Percentiles rank a stretch among this genome's conserved stretches.
Conservation (phyloP, 2,888 invertebrate genomes). For the Hydriomena furcata region DNA sequence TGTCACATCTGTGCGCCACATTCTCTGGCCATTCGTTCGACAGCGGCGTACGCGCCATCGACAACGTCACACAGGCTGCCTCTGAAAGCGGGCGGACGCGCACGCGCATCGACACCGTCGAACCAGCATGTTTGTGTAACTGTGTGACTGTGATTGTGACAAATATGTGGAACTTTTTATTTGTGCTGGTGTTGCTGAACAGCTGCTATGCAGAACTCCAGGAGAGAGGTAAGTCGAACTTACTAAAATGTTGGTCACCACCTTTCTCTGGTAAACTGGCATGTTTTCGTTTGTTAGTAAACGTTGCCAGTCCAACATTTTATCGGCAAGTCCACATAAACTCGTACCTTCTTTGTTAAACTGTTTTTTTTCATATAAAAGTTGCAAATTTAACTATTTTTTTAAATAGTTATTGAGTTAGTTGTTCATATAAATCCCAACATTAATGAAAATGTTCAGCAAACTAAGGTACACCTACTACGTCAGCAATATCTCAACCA, state of each 20-base stretch:
- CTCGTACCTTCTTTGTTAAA: too few species aligned
- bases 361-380: too few species aligned
- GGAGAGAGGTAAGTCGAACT: slow-evolving; percentile 64
- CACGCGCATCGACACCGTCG: slow-evolving; percentile 50
- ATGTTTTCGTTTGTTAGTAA: too few species aligned
- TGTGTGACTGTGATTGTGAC: slow-evolving; percentile 53
- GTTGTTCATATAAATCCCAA: too few species aligned
- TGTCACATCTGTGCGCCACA: slow-evolving; percentile 33
- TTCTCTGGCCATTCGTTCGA: slow-evolving; percentile 38
- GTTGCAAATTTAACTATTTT: too few species aligned
- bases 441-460: too few species aligned
- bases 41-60: slow-evolving; percentile 46
- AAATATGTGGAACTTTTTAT: slow-evolving; percentile 62
- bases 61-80: slow-evolving; percentile 52
- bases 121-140: slow-evolving; percentile 23
- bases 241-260: too few species aligned
- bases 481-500: too few species aligned
- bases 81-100: slow-evolving; percentile 43
- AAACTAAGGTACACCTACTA: too few species aligned
- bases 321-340: too few species aligned
- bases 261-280: too few species aligned
- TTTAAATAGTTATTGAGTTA: too few species aligned
- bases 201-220: slow-evolving; percentile 58
- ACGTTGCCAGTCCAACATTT: not conserved
- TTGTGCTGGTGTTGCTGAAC: slow-evolving; percentile 43